Evolutionary conservation across 2,113 vertebrate species (phyloP), one percentile per base, ranked within the genome.

Genomic region (Atrichornis clamosus): DNA sequence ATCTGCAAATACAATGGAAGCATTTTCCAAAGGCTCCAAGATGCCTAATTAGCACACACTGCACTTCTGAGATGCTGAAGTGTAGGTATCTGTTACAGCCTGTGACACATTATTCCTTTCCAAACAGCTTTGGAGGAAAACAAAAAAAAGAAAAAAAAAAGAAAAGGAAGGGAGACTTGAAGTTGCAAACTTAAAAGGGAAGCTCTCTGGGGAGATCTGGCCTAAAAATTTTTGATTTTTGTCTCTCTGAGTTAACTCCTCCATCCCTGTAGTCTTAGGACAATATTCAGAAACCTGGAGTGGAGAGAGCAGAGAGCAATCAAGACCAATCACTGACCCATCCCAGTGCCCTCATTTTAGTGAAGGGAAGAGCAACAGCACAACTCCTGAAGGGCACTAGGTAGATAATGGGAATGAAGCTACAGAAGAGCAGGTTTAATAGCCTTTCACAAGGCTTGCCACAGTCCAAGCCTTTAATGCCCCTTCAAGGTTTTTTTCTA

Each of bases 21-120:
- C 60, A 22, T 74, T 84, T 91, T 93, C 93, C 84, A 79, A 75
- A 92, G 83, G 90, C 68, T 95, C 73, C 76, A 35, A 85, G 92
- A 91, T 81, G 93, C 90, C 55, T 91, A 47, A 96, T 95, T 93
- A 95, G 92, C 82, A 84, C 82, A 88, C 64, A 42, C 8, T 30
- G 49, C 68, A 55, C 81, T 90, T 85, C 55, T 67, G 85, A 88
- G 87, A 59, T 52, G 26, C 77, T 47, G 84, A 70, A 15, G 77
- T 62, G 59, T 15, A 50, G 81, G 50, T 90, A 88, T 91, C 62
- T 0, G 4, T 96, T 90, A 93, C 72, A 91, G 84, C 26, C 49
- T 14, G 52, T 13, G 58, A 89, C 64, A 84, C 35, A 24, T 86
- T 68, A 77, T 59, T 90, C 79, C 68, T 37, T 78, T 81, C 68